Evolutionary conservation across 2,797 vertebrate genomes (phyloP).

Genomic region (Molossus molossus): DNA sequence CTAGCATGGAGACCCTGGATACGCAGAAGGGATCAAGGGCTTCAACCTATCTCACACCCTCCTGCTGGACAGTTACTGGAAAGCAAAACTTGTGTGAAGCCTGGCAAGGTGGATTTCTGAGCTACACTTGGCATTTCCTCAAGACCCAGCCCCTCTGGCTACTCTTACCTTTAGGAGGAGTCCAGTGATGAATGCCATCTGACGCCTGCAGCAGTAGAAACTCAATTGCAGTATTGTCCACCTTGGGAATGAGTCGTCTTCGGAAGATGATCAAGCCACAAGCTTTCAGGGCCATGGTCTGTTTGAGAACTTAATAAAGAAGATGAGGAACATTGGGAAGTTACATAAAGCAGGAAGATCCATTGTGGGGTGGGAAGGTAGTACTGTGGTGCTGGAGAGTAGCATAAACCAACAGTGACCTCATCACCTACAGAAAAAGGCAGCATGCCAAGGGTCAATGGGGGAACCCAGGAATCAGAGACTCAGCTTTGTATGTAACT

Average conservation of each 20-base stretch:
- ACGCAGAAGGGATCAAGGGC: constrained; percentile 7
- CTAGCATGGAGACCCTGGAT: constrained; percentile 28
- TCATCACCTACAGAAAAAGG: constrained; percentile 40
- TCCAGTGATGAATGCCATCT: constrained; percentile 97
- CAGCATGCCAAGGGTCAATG: not conserved
- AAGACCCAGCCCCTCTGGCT: not conserved
- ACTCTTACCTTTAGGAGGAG: constrained; percentile 96
- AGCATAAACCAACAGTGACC: constrained; percentile 32
- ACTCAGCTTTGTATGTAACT: constrained; percentile 48
- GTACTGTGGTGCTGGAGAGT: not conserved
- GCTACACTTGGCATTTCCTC: not conserved
- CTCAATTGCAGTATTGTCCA: constrained; percentile 90
- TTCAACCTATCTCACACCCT: not conserved
- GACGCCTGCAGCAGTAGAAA: constrained; percentile 98
- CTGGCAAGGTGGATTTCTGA: constrained; percentile 41
- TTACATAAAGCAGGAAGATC: constrained; percentile 28
- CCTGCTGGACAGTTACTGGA: not conserved
- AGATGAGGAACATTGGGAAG: constrained; percentile 33
- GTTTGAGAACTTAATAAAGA: constrained; percentile 54
- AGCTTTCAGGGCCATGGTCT: constrained; percentile 94
- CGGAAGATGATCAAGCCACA: constrained; percentile 98
- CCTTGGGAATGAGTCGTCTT: constrained; percentile 88
- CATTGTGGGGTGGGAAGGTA: not conserved
- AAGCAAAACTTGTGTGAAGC: not conserved
- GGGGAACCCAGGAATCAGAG: not conserved